Evolutionary conservation across 2,888 invertebrate genomes (phyloP).

Genomic region (Amblyteles armatorius): DNA sequence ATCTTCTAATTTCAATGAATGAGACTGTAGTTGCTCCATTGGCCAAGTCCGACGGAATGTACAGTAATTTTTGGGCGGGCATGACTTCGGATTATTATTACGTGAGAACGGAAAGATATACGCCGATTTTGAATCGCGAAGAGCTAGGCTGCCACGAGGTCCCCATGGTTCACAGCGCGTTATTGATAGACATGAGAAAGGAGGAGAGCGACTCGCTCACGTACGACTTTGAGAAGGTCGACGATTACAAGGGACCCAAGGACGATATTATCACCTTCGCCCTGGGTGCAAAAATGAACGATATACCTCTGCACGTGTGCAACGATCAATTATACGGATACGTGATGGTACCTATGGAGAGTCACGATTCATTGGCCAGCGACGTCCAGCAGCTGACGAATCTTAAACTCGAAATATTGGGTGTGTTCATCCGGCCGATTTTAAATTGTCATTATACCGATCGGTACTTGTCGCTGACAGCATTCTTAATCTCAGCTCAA

Average conservation of each 20-base stretch:
- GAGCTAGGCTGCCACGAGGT: constrained; percentile 92
- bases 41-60: constrained; percentile 93
- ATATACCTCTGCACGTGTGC: constrained; percentile 90
- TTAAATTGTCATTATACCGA: constrained; percentile 27
- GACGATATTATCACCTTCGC: constrained; percentile 98
- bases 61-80: constrained; percentile 98
- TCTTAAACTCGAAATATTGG: constrained; percentile 91
- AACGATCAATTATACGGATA: constrained; percentile 94
- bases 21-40: constrained; percentile 92
- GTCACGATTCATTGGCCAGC: constrained; percentile 87
- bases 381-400: constrained; percentile 91
- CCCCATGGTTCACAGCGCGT: constrained; percentile 96
- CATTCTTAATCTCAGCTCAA: constrained; percentile 75
- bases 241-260: constrained; percentile 90
- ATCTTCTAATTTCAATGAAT: constrained; percentile 87
- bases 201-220: constrained; percentile 88
- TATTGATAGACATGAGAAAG: constrained; percentile 91
- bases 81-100: constrained; percentile 95
- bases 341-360: constrained; percentile 92
- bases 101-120: constrained; percentile 93
- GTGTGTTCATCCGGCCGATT: constrained; percentile 85
- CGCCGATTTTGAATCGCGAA: constrained; percentile 90
- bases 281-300: constrained; percentile 90
- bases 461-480: constrained; percentile 9
- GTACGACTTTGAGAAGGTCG: constrained; percentile 89